Evolutionary conservation across 2,888 invertebrate species (phyloP), one percentile per base, ranked within the genome.

Genomic region (Polyommatus iphigenia): DNA sequence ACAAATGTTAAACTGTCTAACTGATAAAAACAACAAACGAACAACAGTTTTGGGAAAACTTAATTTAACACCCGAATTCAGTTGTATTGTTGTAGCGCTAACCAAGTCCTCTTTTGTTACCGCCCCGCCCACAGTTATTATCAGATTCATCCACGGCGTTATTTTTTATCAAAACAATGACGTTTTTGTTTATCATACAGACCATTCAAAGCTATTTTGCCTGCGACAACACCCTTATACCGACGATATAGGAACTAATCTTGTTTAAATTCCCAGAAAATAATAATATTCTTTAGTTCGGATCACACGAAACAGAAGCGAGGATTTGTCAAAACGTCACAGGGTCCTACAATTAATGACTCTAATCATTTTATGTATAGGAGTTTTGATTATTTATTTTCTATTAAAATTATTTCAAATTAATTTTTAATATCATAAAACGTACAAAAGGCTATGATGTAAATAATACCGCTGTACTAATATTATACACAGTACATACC

Each of bases 101-200:
- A 94, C 93, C 93, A 91, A 92, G 90, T 88, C 88, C 87, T 90
- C 91, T 86, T 90, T 93, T 94, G 91, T 93, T 91, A 82, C 78
- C 78, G 86, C 89, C 84, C 91, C 92, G 90, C 94, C 94, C 86
- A 93, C 93, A 87, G 85, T 87, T 88, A 94, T 94, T 94, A 92
- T 94, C 94, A 91, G 92, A 93, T 92, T 87, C 88, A 89, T 90
- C 87, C 86, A 84, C 90, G 91, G 90, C 91, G 90, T 93, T 90
- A 93, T 94, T 94, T 94, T 94, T 94, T 94, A 93, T 90, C 91
- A 93, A 94, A 94, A 94, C 93, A 94, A 94, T 92, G 90, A 90
- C 85, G 78, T 88, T 92, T 91, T 90, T 89, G 80, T 83, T 81
- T 54, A 54, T 54, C 54, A 20, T 20, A 59, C 20, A 59, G 3